phyloP scores from a whole-genome alignment of 2,888 invertebrate genomes.

The Caenorhabditis sp. region DNA sequence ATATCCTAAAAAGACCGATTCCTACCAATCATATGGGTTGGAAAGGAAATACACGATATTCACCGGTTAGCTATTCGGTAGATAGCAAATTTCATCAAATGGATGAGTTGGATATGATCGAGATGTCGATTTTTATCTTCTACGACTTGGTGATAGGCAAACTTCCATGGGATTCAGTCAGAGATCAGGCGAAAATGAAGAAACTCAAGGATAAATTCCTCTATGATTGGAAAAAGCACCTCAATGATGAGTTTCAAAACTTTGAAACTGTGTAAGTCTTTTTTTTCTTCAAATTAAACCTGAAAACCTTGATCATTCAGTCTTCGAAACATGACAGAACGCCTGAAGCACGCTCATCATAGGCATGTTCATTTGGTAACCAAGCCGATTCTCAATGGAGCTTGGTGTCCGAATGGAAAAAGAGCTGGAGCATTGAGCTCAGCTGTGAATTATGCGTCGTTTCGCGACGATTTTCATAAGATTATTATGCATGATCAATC shows the following conservation, averaged over 20 bases:
- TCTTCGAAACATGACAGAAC: conserved; percentile 11
- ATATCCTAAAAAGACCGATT: conserved; percentile 12
- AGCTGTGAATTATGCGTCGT: conserved; percentile 8
- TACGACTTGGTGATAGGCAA: conserved; percentile 13
- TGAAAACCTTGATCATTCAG: conserved; percentile 12
- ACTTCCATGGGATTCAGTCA: conserved; percentile 22
- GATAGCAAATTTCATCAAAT: conserved; percentile 14
- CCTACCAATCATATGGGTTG: not conserved
- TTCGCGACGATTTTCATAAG: conserved; percentile 21
- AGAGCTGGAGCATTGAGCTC: conserved; percentile 21
- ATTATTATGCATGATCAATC: conserved; percentile 8
- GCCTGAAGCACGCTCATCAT: conserved; percentile 9
- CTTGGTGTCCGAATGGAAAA: conserved; percentile 40
- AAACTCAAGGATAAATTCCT: conserved; percentile 20
- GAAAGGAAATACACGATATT: not conserved
- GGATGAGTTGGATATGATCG: conserved; percentile 15
- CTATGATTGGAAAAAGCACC: not conserved
- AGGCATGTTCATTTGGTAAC: conserved; percentile 4
- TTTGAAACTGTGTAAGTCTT: conserved; percentile 10
- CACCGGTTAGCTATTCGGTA: not conserved
- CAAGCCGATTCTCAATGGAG: conserved; percentile 22
- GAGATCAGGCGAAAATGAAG: conserved; percentile 5
- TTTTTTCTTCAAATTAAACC: not conserved
- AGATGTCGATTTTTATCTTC: conserved; percentile 17
- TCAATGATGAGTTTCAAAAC: not conserved